Evolutionary conservation across 2,888 invertebrate genomes (phyloP), one percentile per base, ranked within the genome.

Genomic region (Euclidia mi): DNA sequence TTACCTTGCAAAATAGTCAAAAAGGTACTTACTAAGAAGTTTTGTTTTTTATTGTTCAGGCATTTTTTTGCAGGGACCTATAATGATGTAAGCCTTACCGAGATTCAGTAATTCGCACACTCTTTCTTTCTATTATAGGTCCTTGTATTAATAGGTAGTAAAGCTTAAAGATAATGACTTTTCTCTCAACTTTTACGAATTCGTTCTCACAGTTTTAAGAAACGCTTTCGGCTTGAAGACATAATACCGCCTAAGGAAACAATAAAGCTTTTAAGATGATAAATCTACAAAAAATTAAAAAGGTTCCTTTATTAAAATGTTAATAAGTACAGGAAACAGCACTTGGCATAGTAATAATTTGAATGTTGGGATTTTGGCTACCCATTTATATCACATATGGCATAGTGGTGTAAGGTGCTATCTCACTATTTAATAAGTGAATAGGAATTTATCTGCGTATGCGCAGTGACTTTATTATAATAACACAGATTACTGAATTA

Each of bases 221-320:
- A 58, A 51, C 34, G 42, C 10, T 45, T 31, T 51, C 25, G 28
- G 58, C 46, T 38, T 47, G 31, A 44, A 42, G 31, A 62, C 40
- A 69, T 56, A 74, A 69, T 65, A 55, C 41, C 17, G 52, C 31
- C 61, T 44, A 37, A n/a, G 11, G 10, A 49, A 65, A 69, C 59
- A 70, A 70, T 60, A 61, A 76, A 64, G 60, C 65, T 34, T 60
- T 58, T 63, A 64, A 58, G 47, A 60, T 52, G 32, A 68, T 66
- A 68, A 65, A 62, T 69, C 44, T 31, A 7, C 38, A 56, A 57
- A 63, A 67, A 56, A 42, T 10, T 47, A 28, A 48, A 56, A 59
- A 28, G 3, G 11, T 29, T 38, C 12, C 35, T 43, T 49, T 40
- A 44, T 56, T 12, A 45, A 49, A 51, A 53, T 42, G 0, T 56